Evolutionary conservation across 2,797 vertebrate species (phyloP), one percentile per base, ranked within the genome.

Genomic region (Kryptopterus vitreolus): DNA sequence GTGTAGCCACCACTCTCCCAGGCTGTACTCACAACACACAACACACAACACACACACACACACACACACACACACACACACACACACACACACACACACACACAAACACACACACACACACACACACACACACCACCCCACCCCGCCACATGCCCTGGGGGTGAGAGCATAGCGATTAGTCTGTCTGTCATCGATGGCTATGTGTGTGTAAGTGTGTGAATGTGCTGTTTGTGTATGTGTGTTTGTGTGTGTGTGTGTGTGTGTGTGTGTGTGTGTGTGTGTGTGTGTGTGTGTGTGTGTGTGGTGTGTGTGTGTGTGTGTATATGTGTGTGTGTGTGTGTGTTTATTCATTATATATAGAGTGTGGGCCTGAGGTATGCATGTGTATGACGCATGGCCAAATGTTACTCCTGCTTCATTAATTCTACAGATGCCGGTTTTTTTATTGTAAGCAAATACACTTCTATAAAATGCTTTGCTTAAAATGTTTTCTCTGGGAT

Each of bases 61-160:
- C 53, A 65, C 50, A 86, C 86, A 83, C 72, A 81, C 81, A 81
- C 76, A 81, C 81, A 81, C 72, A 90, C 80, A 88, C 78, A 87
- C 12, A 69, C 69, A 58, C 76, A 71, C 71, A 82, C 70, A 82
- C 57, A 80, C 62, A 72, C 53, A 65, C 50, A 86, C 86, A 83
- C 73, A 81, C 81, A 81, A 72, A 38, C 29, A 20, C 29, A 53
- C 46, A 85, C 85, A 86, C 81, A 74, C 46, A 74, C 26, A 75
- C 29, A 77, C 61, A 74, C 76, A 72, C 46, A 70, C 18, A 69
- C 75, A 59, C 70, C 26, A 55, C 46, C 69, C 69, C 50, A 55
- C 74, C 69, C 50, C 61, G 52, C 57, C 70, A 12, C 65, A 65
- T 80, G 62, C 72, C 83, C 79, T 63, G 62, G 38, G 79, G 76